A percentile compares a stretch with the other conserved stretches of the same genome.
These are phyloP conservation scores for Drosophila guanche DNA, from an alignment of 1,140 invertebrate genomes.

Conservation along the genomic window DNA sequence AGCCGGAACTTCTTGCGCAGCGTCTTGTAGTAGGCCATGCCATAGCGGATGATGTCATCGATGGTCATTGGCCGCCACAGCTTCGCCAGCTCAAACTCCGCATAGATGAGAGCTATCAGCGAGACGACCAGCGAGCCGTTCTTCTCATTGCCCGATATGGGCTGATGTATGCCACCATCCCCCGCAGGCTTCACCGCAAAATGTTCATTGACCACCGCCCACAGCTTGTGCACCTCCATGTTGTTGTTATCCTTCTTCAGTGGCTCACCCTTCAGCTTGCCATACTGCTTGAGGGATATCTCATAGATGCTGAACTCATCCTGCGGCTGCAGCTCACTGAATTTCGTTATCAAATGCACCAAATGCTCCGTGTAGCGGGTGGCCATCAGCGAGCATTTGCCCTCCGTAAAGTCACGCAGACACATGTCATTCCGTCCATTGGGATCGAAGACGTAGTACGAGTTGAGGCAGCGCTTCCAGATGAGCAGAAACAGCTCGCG, in stretches of 20 bases:
- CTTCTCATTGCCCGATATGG: conserved; percentile 65
- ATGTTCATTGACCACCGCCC: conserved; percentile 75
- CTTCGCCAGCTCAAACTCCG: conserved; percentile 67
- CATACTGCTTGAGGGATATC: conserved; percentile 63
- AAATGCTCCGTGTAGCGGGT: conserved; percentile 67
- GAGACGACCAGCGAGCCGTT: conserved; percentile 75
- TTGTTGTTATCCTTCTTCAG: conserved; percentile 13
- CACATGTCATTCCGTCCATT: conserved; percentile 69
- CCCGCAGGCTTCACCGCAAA: conserved; percentile 71
- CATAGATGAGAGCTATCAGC: conserved; percentile 69
- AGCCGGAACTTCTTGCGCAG: conserved; percentile 69
- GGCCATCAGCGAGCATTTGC: conserved; percentile 72
- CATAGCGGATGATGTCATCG: conserved; percentile 73
- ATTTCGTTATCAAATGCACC: conserved; percentile 71
- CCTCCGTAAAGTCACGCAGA: conserved; percentile 60
- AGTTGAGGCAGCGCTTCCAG: conserved; percentile 76
- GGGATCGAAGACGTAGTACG: conserved; percentile 78
- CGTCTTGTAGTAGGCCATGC: conserved; percentile 72
- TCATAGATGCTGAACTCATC: conserved; percentile 75
- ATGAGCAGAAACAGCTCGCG: conserved; percentile 72
- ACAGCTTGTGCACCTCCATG: conserved; percentile 53
- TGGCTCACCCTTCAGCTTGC: conserved; percentile 57
- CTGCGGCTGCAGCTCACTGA: conserved; percentile 48
- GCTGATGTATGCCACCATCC: conserved; percentile 68
- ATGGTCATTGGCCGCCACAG: conserved; percentile 64